Conservation (phyloP, 2,888 invertebrate species). For the Bombyx huttoni region DNA sequence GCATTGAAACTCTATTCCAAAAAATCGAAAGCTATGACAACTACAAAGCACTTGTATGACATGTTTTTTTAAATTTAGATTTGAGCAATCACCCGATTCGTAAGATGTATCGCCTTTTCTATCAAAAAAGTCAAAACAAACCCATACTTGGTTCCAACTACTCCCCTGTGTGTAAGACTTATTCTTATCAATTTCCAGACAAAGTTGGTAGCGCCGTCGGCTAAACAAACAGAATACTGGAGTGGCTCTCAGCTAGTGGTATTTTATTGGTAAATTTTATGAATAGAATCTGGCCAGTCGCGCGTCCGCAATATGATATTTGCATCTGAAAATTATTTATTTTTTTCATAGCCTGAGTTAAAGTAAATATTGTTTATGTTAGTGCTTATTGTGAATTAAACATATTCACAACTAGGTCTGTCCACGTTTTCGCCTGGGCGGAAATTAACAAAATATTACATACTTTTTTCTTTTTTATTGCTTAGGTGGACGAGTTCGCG, state of each 20-base stretch:
- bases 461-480: too few species aligned
- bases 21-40: too few species aligned
- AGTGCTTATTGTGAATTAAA: not conserved
- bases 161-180: constrained; percentile 4
- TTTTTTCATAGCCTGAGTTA: not conserved
- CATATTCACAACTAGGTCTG: too few species aligned
- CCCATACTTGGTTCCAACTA: not conserved
- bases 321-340: not conserved
- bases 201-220: constrained; percentile 10
- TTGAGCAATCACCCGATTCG: too few species aligned
- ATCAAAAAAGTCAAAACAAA: too few species aligned
- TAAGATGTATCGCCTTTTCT: too few species aligned
- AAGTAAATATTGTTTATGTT: not conserved
- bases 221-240: constrained; percentile 14
- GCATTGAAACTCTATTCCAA: too few species aligned
- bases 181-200: constrained; percentile 21
- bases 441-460: too few species aligned
- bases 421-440: too few species aligned
- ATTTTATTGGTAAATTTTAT: constrained; percentile 24
- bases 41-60: too few species aligned
- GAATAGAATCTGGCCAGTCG: constrained; percentile 5
- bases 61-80: too few species aligned
- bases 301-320: not conserved
- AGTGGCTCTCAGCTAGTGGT: constrained; percentile 16
- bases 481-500: too few species aligned